Evolutionary conservation across 2,888 invertebrate species (phyloP), one percentile per base, ranked within the genome.

Genomic region (Eugnorisma glareosa): DNA sequence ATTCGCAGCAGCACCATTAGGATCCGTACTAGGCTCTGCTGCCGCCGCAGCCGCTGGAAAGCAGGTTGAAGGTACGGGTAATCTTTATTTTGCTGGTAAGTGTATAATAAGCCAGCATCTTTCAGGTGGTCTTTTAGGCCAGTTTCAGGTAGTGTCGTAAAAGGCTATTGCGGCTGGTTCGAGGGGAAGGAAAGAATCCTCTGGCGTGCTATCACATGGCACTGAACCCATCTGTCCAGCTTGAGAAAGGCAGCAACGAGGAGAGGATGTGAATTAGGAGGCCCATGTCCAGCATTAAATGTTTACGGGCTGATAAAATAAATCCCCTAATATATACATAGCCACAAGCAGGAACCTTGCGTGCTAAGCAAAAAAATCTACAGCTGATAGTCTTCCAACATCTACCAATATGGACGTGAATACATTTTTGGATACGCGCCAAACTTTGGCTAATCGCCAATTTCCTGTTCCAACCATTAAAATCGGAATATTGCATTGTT

Each of bases 31-130:
- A 82, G 98, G 98, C 67, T 97, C 98, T 63, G 97, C 98, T 59
- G 98, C 98, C 45, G 98, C 98, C 40, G 98, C 98, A 11, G 98
- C 98, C 70, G 98, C 98, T 83, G 98, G 98, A 82, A 99, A 99
- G 95, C 99, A 99, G 96, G 98, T 99, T 91, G 99, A 99, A 97
- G 98, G 98, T 98, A 94, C 93, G 94, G 84, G 86, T 84, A 84
- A 77, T 78, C 79, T 77, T 82, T 80, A 74, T 81, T 84, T 84
- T 75, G 86, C 75, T 84, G 84, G 84, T 84, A 84, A 84, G 84
- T 84, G 84, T 78, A 86, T 70, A 75, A 70, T 75, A 86, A 84
- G 86, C 83, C 86, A 75, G 73, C 86, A 75, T 45, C 40, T 86
- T 86, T 79, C 45, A 84, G 86, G 61, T 69, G 63, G 71, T 45